phyloP scores from a whole-genome alignment of 2,888 invertebrate genomes.

The Blomia tropicalis region DNA sequence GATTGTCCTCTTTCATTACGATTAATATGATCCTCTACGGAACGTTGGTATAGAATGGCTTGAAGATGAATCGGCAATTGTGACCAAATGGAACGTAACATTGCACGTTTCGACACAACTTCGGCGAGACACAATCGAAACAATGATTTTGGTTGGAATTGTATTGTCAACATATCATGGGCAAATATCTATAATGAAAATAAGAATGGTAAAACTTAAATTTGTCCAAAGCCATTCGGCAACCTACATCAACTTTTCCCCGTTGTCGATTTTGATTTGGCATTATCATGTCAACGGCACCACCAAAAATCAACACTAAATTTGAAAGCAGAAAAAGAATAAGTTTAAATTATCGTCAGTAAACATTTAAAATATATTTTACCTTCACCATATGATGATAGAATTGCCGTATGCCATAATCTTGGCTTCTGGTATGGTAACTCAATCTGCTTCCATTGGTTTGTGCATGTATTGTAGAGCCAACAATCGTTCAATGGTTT shows the following conservation, averaged over 20 bases:
- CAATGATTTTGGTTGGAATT: slow-evolving; percentile 19
- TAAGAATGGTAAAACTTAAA: not conserved
- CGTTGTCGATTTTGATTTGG: not conserved
- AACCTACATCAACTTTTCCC: not conserved
- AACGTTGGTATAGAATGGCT: not conserved
- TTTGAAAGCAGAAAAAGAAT: slow-evolving; percentile 16
- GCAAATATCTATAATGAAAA: slow-evolving; percentile 9
- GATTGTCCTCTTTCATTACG: no score
- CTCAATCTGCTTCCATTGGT: slow-evolving; percentile 33
- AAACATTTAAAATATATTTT: not conserved
- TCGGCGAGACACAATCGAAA: slow-evolving; percentile 12
- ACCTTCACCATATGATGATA: slow-evolving; percentile 28
- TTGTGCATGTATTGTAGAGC: slow-evolving; percentile 32
- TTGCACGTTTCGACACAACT: not conserved
- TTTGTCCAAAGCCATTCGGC: not conserved
- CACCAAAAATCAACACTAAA: slow-evolving; percentile 36
- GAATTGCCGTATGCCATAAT: slow-evolving; percentile 36
- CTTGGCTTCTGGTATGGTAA: slow-evolving; percentile 32
- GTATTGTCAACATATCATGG: slow-evolving; percentile 9
- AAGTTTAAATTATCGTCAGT: not conserved
- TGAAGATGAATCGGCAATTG: slow-evolving; percentile 14
- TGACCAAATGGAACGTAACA: not conserved
- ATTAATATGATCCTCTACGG: not conserved
- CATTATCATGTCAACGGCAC: slow-evolving; percentile 34
- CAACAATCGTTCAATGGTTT: slow-evolving; percentile 34